Evolutionary conservation across 2,113 vertebrate species (phyloP).

Genomic region (Vidua chalybeata): DNA sequence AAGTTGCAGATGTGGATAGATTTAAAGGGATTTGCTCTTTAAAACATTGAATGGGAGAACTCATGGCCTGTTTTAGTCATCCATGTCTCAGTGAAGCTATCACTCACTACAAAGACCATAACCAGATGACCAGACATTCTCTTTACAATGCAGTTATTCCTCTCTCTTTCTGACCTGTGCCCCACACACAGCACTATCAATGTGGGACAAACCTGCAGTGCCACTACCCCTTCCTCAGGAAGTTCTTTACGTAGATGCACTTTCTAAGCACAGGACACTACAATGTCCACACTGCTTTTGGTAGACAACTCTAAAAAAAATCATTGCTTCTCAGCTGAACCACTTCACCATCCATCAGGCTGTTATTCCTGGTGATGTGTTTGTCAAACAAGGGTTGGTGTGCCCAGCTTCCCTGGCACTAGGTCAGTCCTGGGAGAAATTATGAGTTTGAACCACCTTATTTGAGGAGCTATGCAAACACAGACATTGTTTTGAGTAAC

Average conservation of each 20-base stretch:
- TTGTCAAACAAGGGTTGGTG: neutral
- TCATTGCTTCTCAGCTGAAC: neutral
- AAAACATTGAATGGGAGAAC: neutral
- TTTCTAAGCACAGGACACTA: neutral
- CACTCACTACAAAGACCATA: neutral
- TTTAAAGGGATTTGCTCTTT: neutral
- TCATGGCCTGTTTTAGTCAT: neutral
- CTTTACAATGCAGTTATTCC: neutral
- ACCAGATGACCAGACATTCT: neutral
- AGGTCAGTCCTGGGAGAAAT: neutral
- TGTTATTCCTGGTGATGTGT: accelerated
- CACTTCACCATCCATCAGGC: neutral
- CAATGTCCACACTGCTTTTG: accelerated
- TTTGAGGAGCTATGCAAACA: neutral
- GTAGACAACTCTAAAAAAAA: neutral
- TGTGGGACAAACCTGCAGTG: neutral
- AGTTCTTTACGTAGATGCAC: neutral
- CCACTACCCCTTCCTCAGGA: neutral
- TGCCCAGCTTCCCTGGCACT: neutral
- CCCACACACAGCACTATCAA: neutral
- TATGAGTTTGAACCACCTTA: neutral
- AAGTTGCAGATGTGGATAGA: neutral
- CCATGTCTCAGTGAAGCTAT: neutral
- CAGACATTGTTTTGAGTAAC: accelerated
- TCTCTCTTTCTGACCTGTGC: neutral